Base-by-base conservation (phyloP, 2,888 invertebrate species). In the Clepsis dumicolana region DNA sequence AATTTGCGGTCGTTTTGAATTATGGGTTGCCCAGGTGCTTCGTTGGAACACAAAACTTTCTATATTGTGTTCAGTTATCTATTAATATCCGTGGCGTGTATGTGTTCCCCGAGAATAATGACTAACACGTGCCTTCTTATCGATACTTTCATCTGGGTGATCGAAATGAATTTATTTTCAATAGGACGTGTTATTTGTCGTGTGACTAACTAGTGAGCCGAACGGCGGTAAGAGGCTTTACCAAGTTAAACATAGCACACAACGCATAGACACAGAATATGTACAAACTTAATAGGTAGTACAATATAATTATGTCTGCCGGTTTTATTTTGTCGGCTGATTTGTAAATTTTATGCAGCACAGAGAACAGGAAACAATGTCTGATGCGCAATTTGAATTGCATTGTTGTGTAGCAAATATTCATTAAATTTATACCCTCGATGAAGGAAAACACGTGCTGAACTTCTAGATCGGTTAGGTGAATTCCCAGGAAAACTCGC, bases 61-160 rank as follows among this genome's bases (percentile, higher is more conserved):
- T 21, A 21, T 32, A 32, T 54, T 32, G 14, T 14, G 7, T 14
- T 24, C 0, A 56, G 21, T 14, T 35, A 24, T 56, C 7, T 32
- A 56, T 32, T 5, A 21, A 21, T 24, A 7, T 56, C 7, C 7
- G 18, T 18, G 12, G 16, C n/a, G 16, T 29, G 29, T 32, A 16
- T 8, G n/a, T 4, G n/a, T 41, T 24, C 54, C n/a, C 29, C 27
- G 25, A n/a, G 56, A 38, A 38, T 38, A 21, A 57, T 38, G 21
- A 38, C 32, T 24, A 57, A 24, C 57, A 52, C 21, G 48, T 52
- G 59, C 38, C 41, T 25, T 18, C n/a, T 59, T 38, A 59, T 59
- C 59, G n/a, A 27, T 41, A 41, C 59, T 59, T 59, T 59, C 59
- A 59, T 41, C 59, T 59, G 41, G 38, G 25, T 59, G 41, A 59